Base-by-base conservation (phyloP, 2,888 invertebrate genomes). In the Drosophila crucigera region DNA sequence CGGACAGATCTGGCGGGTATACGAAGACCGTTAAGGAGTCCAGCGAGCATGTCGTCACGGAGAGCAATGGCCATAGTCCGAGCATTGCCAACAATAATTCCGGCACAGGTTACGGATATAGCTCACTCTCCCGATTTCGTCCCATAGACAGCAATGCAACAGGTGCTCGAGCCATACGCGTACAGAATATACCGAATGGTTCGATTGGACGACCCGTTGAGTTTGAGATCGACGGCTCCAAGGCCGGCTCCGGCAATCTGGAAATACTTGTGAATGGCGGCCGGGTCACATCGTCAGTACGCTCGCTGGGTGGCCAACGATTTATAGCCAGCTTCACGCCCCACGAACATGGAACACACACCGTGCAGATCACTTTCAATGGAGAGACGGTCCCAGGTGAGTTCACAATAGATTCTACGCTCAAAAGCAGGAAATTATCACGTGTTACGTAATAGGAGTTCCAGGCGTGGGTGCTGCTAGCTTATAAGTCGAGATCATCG, bases 191-290 rank as follows among this genome's bases (percentile, higher is more conserved):
- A 84, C 97, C 97, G 4, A 96, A 97, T 94, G 98, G 98, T 78
- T 94, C 96, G 59, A 95, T 99, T 64, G 98, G 98, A 81, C 96
- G 97, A 92, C 97, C 98, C 63, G 98, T 99, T 62, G 97, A 98
- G 94, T 99, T 99, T 94, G 98, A 98, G 94, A 99, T 99, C 94
- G 99, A 99, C 94, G 98, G 99, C 67, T 97, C 97, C 70, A 95
- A 96, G 80, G 99, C 99, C n/a, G 99, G 99, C 43, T 97, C 98
- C 4, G 99, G 99, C 22, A 98, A 99, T 94, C 94, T 99, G 81
- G 99, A 99, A 94, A 97, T 99, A 81, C 95, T 99, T 78, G 98
- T 99, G 11, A 98, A 99, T 91, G 98, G 98, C 47, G 97, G 98
- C 6, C 96, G 98, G 78, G 98, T 99, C 33, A 98, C 98, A 11